A percentile compares a stretch with the other conserved stretches of the same genome.
Evolutionary conservation across 2,888 invertebrate genomes (phyloP).

Genomic region (Oscheius sp.): DNA sequence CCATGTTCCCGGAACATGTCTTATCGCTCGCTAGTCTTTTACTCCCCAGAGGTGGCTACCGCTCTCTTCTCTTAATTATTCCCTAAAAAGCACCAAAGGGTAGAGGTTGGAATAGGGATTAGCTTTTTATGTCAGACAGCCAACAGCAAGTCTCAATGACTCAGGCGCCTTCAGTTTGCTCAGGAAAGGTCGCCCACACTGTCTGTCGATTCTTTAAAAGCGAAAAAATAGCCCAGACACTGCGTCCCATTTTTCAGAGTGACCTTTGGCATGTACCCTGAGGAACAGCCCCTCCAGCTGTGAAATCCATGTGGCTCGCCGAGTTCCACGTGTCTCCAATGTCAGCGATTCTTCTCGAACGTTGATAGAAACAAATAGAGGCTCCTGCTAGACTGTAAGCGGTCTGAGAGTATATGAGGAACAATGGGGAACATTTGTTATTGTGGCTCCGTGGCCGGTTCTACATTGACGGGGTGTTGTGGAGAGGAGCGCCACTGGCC

Average conservation of each 20-base stretch:
- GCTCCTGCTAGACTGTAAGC: constrained; percentile 2
- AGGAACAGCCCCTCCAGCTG: too few relatives aligned
- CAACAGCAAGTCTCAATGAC: background rate
- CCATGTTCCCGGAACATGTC: constrained; percentile 33
- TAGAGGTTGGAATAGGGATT: background rate
- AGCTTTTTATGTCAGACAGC: constrained; percentile 1
- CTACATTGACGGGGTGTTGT: constrained; percentile 33
- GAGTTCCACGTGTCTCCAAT: too few relatives aligned
- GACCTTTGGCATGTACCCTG: too few relatives aligned
- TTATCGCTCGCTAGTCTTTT: constrained; percentile 30
- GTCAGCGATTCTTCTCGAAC: too few relatives aligned
- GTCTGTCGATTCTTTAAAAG: background rate
- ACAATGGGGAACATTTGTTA: constrained; percentile 28
- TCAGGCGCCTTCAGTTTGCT: constrained; percentile 11
- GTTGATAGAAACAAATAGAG: too few relatives aligned
- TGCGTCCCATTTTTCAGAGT: too few relatives aligned
- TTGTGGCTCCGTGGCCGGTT: constrained; percentile 32
- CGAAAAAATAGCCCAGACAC: too few relatives aligned
- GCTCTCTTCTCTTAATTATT: constrained; percentile 26
- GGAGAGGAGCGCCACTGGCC: constrained; percentile 29
- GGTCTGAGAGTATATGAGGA: constrained; percentile 1
- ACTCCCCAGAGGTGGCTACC: constrained; percentile 28
- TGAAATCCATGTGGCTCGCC: too few relatives aligned
- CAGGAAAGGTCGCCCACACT: constrained; percentile 1
- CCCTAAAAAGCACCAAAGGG: constrained; percentile 13